phyloP scores from a whole-genome alignment of 2,888 invertebrate species.

The Dorcus parallelipipedus region DNA sequence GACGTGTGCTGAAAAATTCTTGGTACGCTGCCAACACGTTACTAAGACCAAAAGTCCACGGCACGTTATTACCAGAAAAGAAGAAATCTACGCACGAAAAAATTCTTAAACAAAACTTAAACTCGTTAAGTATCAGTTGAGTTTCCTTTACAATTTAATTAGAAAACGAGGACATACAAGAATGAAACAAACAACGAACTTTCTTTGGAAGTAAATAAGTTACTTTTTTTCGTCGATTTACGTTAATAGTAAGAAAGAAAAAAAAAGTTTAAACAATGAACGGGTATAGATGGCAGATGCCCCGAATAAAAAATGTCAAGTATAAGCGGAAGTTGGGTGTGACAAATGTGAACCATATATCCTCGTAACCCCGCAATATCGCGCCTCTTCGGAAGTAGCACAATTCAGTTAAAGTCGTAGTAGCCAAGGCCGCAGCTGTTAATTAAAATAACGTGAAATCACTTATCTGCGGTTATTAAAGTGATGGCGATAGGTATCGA shows the following conservation, averaged over 20 bases:
- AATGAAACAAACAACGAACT: too few species aligned
- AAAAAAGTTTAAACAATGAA: slow-evolving; percentile 3
- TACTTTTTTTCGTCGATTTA: too few species aligned
- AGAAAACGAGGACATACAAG: too few species aligned
- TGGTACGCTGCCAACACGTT: slow-evolving; percentile 25
- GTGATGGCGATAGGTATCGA: slow-evolving; percentile 14
- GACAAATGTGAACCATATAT: slow-evolving; percentile 28
- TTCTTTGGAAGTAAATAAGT: too few species aligned
- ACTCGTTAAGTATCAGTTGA: too few species aligned
- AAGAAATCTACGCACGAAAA: not conserved
- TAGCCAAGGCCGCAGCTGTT: not conserved
- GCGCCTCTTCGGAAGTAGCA: not conserved
- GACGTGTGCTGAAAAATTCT: slow-evolving; percentile 24
- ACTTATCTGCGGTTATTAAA: slow-evolving; percentile 19
- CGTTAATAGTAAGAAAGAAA: not conserved
- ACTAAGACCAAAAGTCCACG: slow-evolving; percentile 16
- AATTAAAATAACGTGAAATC: slow-evolving; percentile 17
- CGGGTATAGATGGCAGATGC: slow-evolving; percentile 4
- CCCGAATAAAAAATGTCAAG: slow-evolving; percentile 22
- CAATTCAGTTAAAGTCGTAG: not conserved
- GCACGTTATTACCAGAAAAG: slow-evolving; percentile 11
- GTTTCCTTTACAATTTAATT: too few species aligned
- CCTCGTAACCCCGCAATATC: not conserved
- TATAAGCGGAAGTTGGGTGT: slow-evolving; percentile 26
- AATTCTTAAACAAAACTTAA: not conserved